Percentiles rank a stretch among this genome's conserved stretches.
These are phyloP conservation scores for Clavelina lepadiformis DNA, from an alignment of 23 tunicate genomes.

Conservation along the genomic window DNA sequence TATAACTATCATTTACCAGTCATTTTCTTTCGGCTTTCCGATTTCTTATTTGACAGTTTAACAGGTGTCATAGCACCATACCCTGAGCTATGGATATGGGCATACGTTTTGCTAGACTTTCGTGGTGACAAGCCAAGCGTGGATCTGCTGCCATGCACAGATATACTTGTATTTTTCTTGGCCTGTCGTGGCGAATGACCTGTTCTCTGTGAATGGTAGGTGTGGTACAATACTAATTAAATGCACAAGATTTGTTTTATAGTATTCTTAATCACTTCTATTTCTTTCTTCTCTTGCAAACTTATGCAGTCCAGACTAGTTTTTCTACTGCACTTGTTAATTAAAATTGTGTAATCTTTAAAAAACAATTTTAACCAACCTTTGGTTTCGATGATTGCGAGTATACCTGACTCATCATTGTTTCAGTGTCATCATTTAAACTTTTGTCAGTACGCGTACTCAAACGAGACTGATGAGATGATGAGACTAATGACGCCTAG, in stretches of 20 bases:
- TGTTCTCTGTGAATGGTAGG: too few species aligned
- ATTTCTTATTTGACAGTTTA: background rate
- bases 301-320: too few species aligned
- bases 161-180: too few species aligned
- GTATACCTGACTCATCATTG: constrained; percentile 90
- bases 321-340: too few species aligned
- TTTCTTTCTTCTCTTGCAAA: too few species aligned
- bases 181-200: too few species aligned
- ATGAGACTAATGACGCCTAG: constrained; percentile 40
- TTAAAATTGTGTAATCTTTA: too few species aligned
- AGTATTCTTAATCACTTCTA: too few species aligned
- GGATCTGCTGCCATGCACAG: too few species aligned
- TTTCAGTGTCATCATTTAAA: constrained; percentile 56
- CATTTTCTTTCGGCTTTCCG: background rate
- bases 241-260: too few species aligned
- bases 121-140: constrained; percentile 24
- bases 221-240: too few species aligned
- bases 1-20: constrained; percentile 3
- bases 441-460: constrained; percentile 20
- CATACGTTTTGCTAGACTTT: constrained; percentile 30
- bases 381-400: constrained; percentile 5
- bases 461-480: constrained; percentile 36
- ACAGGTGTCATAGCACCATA: constrained; percentile 17
- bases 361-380: too few species aligned
- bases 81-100: constrained; percentile 40